A percentile compares a stretch with the other conserved stretches of the same genome.
phyloP scores from a whole-genome alignment of 2,888 invertebrate species.

The Adelphocoris suturalis region DNA sequence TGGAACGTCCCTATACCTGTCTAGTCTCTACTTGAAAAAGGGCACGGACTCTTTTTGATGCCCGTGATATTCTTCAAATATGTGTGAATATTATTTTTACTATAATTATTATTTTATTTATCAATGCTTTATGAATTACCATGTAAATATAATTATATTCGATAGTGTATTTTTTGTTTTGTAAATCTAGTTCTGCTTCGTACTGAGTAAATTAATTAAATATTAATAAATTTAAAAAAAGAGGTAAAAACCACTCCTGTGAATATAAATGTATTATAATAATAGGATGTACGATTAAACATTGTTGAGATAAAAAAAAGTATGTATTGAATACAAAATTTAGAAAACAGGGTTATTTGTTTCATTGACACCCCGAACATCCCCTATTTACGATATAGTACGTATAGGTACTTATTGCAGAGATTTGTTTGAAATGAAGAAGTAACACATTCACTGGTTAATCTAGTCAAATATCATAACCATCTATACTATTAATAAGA shows the following conservation, averaged over 20 bases:
- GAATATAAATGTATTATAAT: constrained; percentile 61
- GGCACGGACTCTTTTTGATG: constrained; percentile 52
- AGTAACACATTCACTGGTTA: no score
- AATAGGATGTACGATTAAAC: constrained; percentile 44
- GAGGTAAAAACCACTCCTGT: constrained; percentile 52
- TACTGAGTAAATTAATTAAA: constrained; percentile 67
- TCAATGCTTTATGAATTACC: constrained; percentile 61
- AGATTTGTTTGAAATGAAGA: no score
- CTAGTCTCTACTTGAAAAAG: constrained; percentile 64
- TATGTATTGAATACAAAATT: constrained; percentile 56
- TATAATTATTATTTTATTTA: constrained; percentile 56
- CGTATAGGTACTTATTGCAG: no score
- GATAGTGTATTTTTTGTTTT: constrained; percentile 42
- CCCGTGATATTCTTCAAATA: constrained; percentile 63
- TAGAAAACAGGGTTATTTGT: not conserved
- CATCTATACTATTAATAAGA: no score
- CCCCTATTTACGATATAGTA: no score
- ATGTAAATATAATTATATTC: constrained; percentile 61
- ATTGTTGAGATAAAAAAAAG: constrained; percentile 50
- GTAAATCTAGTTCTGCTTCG: constrained; percentile 63
- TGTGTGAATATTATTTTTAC: constrained; percentile 59
- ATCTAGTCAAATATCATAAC: no score
- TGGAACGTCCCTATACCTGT: constrained; percentile 59
- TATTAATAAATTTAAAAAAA: constrained; percentile 47
- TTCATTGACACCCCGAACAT: not conserved